Evolutionary conservation across 2,113 vertebrate species (phyloP), one percentile per base, ranked within the genome.

Genomic region (Andinoacara biseriatus): DNA sequence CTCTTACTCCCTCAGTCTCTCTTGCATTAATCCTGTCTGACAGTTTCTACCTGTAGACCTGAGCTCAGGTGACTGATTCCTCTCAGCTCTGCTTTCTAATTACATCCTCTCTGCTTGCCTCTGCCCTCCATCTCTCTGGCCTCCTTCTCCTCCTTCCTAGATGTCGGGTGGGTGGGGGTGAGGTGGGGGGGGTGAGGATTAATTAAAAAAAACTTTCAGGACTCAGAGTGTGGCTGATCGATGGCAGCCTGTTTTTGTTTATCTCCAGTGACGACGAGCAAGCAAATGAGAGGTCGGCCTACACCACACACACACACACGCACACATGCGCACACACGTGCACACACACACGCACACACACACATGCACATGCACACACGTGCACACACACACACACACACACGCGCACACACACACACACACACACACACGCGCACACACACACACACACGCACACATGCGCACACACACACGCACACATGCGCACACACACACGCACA

Each of bases 31-130:
- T 67, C 77, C 61, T 33, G 60, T 67, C 38, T 80, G 78, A 59
- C 77, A 67, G 61, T 33, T 79, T 22, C 14, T 57, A 79, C 61
- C 61, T 79, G 78, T 62, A 67, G 22, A 67, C 63, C 78, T 80
- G 65, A 75, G 60, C 75, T 79, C 35, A 75, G 72, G 81, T 80
- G 67, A 83, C 56, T 69, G 65, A 78, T 60, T 78, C 78, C 74
- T 58, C 82, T 74, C 8, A 76, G 77, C 77, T 33, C 56, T 43
- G 58, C 43, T 87, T 87, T 75, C 74, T 78, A 65, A 88, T 88
- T 82, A 81, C 54, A 79, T 59, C 58, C 67, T 79, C 43, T n/a
- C 38, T 33, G 7, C n/a, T 74, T 4, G 4, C 46, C 52, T 46
- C 62, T 78, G 75, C 62, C 57, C 63, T 69, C 46, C 9, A 8